Evolutionary conservation across 2,797 vertebrate genomes (phyloP).

Genomic region (Enteromius anoplus): DNA sequence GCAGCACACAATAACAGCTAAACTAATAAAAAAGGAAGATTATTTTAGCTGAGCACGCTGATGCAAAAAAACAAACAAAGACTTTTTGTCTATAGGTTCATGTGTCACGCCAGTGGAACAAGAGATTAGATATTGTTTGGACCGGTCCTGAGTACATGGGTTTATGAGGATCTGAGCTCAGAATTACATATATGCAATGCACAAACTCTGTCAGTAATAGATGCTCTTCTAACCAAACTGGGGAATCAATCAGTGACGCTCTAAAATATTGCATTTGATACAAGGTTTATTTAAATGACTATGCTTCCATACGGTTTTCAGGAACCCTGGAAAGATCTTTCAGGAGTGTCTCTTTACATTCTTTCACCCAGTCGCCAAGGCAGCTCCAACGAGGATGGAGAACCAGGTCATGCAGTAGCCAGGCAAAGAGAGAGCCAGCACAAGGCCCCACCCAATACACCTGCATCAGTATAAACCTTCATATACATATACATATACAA

Average conservation of each 20-base stretch:
- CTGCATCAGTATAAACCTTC: constrained; percentile 45
- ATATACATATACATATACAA: background rate
- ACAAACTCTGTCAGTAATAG: background rate
- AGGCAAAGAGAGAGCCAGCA: constrained; percentile 43
- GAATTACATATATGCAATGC: background rate
- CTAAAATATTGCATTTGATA: constrained; percentile 1
- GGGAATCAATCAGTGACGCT: background rate
- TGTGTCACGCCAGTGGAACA: background rate
- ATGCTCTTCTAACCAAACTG: background rate
- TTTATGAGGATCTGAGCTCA: background rate
- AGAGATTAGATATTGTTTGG: constrained; percentile 11
- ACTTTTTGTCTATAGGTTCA: background rate
- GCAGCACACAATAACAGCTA: background rate
- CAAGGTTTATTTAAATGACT: background rate
- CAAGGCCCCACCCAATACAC: constrained; percentile 45
- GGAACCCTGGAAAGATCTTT: constrained; percentile 5
- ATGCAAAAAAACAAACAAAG: background rate
- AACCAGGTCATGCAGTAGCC: constrained; percentile 50
- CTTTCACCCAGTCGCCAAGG: constrained; percentile 46
- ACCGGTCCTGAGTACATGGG: background rate
- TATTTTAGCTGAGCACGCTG: background rate
- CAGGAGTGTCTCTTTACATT: constrained; percentile 42
- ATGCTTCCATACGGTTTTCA: constrained; percentile 20
- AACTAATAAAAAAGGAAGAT: background rate
- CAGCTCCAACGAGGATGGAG: constrained; percentile 48